A percentile compares a stretch with the other conserved stretches of the same genome.
These are phyloP conservation scores for Acheta domesticus DNA, from an alignment of 2,888 invertebrate species.

Conservation along the genomic window DNA sequence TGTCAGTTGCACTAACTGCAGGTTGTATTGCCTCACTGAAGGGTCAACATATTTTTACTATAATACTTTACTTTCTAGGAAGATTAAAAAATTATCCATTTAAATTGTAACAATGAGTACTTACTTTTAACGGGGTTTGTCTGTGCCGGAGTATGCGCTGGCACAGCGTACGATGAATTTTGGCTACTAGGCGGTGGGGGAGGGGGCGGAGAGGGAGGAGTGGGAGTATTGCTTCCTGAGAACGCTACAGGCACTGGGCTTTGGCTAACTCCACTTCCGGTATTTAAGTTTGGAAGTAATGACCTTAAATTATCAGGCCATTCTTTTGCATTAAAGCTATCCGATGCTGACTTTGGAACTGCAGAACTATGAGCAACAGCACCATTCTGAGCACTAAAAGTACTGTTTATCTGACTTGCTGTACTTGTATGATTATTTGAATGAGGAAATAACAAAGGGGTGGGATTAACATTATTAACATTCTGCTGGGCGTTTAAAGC, in stretches of 20 bases:
- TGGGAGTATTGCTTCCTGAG: conserved; percentile 22
- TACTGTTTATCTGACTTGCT: conserved; percentile 4
- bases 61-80: too few species aligned
- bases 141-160: too few species aligned
- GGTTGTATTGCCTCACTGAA: too few species aligned
- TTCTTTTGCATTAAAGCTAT: conserved; percentile 51
- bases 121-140: too few species aligned
- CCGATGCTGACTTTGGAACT: conserved; percentile 26
- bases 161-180: too few species aligned
- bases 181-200: not conserved
- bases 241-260: conserved; percentile 23
- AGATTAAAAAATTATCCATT: too few species aligned
- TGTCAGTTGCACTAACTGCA: too few species aligned
- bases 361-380: not conserved
- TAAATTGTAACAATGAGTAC: too few species aligned
- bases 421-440: conserved; percentile 5
- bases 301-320: conserved; percentile 50
- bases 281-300: conserved; percentile 44
- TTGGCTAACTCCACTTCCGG: not conserved
- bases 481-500: conserved; percentile 5
- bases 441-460: conserved; percentile 4
- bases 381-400: conserved; percentile 29
- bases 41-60: too few species aligned
- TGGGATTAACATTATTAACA: conserved; percentile 21
- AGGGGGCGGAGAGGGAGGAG: not conserved